Conservation (phyloP, 2,113 vertebrate genomes). For the Halichoerus grypus region DNA sequence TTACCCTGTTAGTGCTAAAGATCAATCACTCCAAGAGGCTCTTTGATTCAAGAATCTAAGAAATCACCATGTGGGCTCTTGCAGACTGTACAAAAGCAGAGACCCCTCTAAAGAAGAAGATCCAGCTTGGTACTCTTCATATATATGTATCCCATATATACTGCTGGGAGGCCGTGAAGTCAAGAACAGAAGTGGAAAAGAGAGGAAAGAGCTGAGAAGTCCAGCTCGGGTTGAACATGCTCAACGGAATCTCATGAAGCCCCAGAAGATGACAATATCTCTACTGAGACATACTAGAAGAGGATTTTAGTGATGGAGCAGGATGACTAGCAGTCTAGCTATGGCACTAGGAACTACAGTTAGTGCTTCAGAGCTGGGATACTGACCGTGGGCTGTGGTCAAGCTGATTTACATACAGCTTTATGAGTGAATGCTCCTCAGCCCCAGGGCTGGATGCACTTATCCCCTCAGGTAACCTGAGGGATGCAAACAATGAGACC, state of each 20-base stretch:
- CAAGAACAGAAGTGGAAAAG: constrained; percentile 59
- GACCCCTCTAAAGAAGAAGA: background rate
- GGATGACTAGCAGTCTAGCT: constrained; percentile 77
- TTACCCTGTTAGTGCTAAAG: background rate
- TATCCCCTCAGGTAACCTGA: constrained; percentile 88
- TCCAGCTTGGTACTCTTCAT: background rate
- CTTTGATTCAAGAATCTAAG: constrained; percentile 13
- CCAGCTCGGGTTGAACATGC: constrained; percentile 74
- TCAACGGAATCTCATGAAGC: constrained; percentile 74
- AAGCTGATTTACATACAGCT: constrained; percentile 90
- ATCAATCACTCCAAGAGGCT: background rate
- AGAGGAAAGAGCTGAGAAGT: constrained; percentile 71
- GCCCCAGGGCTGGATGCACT: constrained; percentile 86
- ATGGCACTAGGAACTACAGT: constrained; percentile 75
- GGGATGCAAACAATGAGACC: constrained; percentile 87
- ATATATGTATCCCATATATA: background rate
- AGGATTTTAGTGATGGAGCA: constrained; percentile 74
- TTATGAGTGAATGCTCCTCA: constrained; percentile 90
- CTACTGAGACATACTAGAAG: constrained; percentile 54
- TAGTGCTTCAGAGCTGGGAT: constrained; percentile 85
- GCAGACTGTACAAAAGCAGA: constrained; percentile 36
- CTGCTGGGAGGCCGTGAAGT: background rate
- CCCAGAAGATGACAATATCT: constrained; percentile 64
- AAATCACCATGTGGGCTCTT: constrained; percentile 4
- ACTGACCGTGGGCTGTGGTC: constrained; percentile 87